phyloP scores from a whole-genome alignment of 2,113 vertebrate genomes.

The Bos javanicus region DNA sequence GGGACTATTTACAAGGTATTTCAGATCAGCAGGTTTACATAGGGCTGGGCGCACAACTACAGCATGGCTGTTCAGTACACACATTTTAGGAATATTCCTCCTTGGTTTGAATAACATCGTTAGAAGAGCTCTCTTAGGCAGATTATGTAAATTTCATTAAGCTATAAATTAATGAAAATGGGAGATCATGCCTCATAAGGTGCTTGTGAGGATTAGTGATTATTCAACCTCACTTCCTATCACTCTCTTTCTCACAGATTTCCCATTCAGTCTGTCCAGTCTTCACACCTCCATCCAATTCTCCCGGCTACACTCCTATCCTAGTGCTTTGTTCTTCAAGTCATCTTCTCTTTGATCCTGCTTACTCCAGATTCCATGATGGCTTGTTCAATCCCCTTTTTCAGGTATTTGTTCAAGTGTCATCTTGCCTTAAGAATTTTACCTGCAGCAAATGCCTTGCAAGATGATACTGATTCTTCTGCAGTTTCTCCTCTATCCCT shows the following conservation, averaged over 20 bases:
- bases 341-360: background rate
- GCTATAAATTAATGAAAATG: background rate
- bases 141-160: background rate
- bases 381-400: background rate
- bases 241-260: background rate
- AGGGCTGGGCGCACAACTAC: too few species aligned
- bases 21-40: background rate
- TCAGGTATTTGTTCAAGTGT: background rate
- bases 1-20: too few species aligned
- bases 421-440: background rate
- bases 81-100: background rate
- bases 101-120: background rate
- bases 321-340: background rate
- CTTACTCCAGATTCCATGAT: background rate
- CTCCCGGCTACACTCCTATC: background rate
- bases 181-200: background rate
- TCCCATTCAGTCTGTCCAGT: rapidly evolving
- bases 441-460: background rate
- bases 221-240: background rate
- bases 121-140: background rate
- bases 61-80: background rate
- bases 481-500: background rate
- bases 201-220: background rate
- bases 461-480: background rate
- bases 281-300: rapidly evolving